phyloP scores from a whole-genome alignment of 2,888 invertebrate genomes.

The Caenorhabditis imperialis region DNA sequence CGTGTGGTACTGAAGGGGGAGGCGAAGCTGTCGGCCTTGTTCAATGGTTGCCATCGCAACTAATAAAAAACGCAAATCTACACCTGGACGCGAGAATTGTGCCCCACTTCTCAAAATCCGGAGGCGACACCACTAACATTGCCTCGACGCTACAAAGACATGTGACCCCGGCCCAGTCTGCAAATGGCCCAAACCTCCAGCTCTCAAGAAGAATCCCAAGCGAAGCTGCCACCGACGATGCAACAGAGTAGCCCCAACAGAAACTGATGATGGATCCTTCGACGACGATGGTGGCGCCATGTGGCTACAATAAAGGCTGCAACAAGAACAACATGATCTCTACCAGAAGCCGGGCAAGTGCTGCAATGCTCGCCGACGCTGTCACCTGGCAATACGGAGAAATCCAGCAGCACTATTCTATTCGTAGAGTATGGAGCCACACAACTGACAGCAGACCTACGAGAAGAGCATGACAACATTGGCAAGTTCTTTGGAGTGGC shows the following conservation, averaged over 20 bases:
- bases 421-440: slow-evolving; percentile 13
- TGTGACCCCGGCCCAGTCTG: background rate
- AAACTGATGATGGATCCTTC: slow-evolving; percentile 33
- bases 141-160: background rate
- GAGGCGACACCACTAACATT: no score
- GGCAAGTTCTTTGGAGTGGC: background rate
- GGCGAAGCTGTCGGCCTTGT: slow-evolving; percentile 9
- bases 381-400: slow-evolving; percentile 23
- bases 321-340: slow-evolving; percentile 7
- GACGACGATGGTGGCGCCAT: slow-evolving; percentile 35
- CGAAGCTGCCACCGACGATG: background rate
- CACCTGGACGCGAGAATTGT: no score
- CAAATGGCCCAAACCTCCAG: background rate
- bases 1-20: slow-evolving; percentile 1
- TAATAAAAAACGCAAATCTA: no score
- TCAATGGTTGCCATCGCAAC: no score
- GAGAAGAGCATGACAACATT: slow-evolving; percentile 3
- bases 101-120: no score
- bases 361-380: slow-evolving; percentile 9
- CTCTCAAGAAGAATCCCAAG: slow-evolving; percentile 1
- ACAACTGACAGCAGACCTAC: slow-evolving; percentile 20
- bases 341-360: slow-evolving; percentile 13
- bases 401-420: slow-evolving; percentile 5
- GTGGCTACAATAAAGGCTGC: slow-evolving; percentile 11
- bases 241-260: slow-evolving; percentile 19